Conservation (phyloP, 1,140 invertebrate genomes). For the Elysia chlorotica region DNA sequence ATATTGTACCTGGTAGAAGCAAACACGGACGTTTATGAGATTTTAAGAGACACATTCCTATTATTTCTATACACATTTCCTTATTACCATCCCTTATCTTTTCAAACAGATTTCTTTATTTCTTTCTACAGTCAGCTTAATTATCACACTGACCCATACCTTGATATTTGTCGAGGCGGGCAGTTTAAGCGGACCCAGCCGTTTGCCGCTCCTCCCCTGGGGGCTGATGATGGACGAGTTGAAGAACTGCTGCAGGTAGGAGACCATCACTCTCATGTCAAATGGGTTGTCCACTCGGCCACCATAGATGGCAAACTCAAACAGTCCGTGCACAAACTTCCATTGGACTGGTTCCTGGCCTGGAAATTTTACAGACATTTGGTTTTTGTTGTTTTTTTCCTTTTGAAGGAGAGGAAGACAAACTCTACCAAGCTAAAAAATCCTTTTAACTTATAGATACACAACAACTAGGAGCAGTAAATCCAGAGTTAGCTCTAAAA, state of each 20-base stretch:
- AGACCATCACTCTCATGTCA: slow-evolving; percentile 75
- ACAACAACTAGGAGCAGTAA: too few relatives aligned
- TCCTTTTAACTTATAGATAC: too few relatives aligned
- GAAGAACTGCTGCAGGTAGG: slow-evolving; percentile 80
- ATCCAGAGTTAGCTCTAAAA: too few relatives aligned
- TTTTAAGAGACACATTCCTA: too few relatives aligned
- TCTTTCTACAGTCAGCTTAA: too few relatives aligned
- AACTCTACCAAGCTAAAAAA: too few relatives aligned
- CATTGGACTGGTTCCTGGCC: slow-evolving; percentile 68
- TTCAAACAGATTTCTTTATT: too few relatives aligned
- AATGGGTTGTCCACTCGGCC: slow-evolving; percentile 83
- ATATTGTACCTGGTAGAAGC: too few relatives aligned
- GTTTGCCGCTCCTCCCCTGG: slow-evolving; percentile 66
- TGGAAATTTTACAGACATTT: neutral
- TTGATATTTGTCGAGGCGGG: slow-evolving; percentile 63
- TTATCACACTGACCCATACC: slow-evolving; percentile 37
- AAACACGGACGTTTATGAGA: too few relatives aligned
- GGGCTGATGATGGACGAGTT: slow-evolving; percentile 64
- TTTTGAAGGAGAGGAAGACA: neutral
- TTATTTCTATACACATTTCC: too few relatives aligned
- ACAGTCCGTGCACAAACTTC: slow-evolving; percentile 79
- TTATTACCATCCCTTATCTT: too few relatives aligned
- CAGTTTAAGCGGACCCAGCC: slow-evolving; percentile 53
- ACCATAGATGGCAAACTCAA: slow-evolving; percentile 84
- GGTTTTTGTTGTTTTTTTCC: neutral